Evolutionary conservation across 2,113 vertebrate genomes (phyloP).

Genomic region (Cololabis saira): DNA sequence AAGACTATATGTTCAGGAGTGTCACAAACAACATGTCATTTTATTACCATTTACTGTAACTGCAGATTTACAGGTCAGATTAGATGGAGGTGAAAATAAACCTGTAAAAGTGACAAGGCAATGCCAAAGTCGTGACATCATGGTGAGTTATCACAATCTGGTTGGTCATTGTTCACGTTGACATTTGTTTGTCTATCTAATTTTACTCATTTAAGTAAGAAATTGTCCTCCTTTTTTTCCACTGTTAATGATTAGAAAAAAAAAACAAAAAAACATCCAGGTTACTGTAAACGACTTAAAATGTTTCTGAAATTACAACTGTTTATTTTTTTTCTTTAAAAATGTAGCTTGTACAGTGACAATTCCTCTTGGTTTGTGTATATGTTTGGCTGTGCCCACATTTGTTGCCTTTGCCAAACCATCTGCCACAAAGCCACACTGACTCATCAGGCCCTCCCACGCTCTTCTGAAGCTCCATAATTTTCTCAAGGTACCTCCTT

Average conservation of each 20-base stretch:
- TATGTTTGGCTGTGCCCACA: slow-evolving; percentile 50
- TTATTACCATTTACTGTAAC: too few species aligned
- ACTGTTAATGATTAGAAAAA: not conserved
- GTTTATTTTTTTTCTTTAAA: slow-evolving; percentile 11
- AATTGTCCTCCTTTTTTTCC: not conserved
- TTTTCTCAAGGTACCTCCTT: slow-evolving; percentile 53
- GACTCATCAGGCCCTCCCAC: slow-evolving; percentile 63
- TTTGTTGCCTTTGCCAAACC: slow-evolving; percentile 60
- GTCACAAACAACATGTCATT: too few species aligned
- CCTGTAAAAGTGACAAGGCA: too few species aligned
- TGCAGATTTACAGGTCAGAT: too few species aligned
- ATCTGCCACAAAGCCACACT: slow-evolving; percentile 64
- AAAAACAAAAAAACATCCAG: not conserved
- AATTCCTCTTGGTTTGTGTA: slow-evolving; percentile 24
- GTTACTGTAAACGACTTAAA: not conserved
- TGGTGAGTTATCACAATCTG: too few species aligned
- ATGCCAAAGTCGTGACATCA: too few species aligned
- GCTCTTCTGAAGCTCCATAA: slow-evolving; percentile 44
- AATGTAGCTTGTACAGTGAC: slow-evolving; percentile 15
- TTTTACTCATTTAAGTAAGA: not conserved
- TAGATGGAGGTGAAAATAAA: too few species aligned
- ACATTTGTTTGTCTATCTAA: not conserved
- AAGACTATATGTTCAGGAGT: too few species aligned
- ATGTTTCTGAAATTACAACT: not conserved
- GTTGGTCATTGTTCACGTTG: too few species aligned